Percentiles rank a stretch among this genome's conserved stretches.
Evolutionary conservation across 2,888 invertebrate species (phyloP).

Genomic region (Tinea trinotella): DNA sequence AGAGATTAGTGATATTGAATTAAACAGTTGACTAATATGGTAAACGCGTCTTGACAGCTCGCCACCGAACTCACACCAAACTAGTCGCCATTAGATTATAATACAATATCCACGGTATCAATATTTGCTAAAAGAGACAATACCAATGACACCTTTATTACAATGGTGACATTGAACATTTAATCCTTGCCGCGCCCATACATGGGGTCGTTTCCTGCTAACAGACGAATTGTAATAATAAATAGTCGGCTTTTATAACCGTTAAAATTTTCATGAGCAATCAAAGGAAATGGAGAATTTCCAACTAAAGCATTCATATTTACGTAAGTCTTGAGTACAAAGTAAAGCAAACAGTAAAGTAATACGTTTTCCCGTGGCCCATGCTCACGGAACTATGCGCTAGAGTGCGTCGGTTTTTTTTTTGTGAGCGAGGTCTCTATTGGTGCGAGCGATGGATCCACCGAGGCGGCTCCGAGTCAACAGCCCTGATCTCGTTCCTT

Average conservation of each 20-base stretch:
- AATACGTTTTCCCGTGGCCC: constrained; percentile 60
- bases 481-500: constrained; percentile 57
- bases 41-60: constrained; percentile 27
- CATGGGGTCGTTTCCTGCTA: not conserved
- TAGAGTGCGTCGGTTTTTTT: constrained; percentile 36
- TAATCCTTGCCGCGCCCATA: not conserved
- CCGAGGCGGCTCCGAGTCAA: constrained; percentile 47
- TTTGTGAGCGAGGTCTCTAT: constrained; percentile 14
- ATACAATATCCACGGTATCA: not conserved
- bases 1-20: constrained; percentile 22
- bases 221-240: not conserved
- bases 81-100: constrained; percentile 18
- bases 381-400: constrained; percentile 26
- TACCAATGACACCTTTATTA: not conserved
- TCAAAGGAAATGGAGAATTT: constrained; percentile 60
- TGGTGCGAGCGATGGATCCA: constrained; percentile 17
- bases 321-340: constrained; percentile 70
- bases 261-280: constrained; percentile 3
- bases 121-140: not conserved
- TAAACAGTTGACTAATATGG: constrained; percentile 24
- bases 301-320: constrained; percentile 62
- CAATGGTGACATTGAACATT: not conserved
- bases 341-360: constrained; percentile 67
- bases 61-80: constrained; percentile 18
- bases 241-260: not conserved